phyloP scores from a whole-genome alignment of 2,797 vertebrate genomes.

The Nannoperca australis region DNA sequence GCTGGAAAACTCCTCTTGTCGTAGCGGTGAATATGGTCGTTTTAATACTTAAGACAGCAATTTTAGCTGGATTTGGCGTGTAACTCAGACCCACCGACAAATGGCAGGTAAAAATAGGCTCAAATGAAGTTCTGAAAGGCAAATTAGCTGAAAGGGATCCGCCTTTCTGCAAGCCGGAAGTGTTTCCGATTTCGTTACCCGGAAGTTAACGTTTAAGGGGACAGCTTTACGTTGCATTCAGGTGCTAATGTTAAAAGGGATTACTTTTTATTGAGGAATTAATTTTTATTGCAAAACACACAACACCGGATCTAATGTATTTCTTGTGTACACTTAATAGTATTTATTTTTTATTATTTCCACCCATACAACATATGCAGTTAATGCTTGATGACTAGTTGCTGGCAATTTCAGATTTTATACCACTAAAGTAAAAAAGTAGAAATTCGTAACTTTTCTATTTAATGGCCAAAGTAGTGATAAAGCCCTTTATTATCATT shows the following conservation, averaged over 20 bases:
- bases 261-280: too few relatives aligned
- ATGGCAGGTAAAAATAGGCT: conserved; percentile 23
- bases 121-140: conserved; percentile 74
- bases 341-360: neutral
- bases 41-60: neutral
- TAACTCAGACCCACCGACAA: neutral
- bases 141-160: conserved; percentile 76
- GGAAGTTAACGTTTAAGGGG: conserved; percentile 59
- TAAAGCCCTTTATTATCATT: neutral
- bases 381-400: neutral
- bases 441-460: conserved; percentile 5
- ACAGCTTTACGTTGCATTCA: conserved; percentile 4
- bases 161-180: conserved; percentile 76
- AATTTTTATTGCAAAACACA: neutral
- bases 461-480: neutral
- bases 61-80: neutral
- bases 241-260: neutral
- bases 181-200: conserved; percentile 66
- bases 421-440: neutral
- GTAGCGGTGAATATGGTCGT: neutral
- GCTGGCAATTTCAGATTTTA: too few relatives aligned
- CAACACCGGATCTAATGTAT: neutral
- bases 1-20: conserved; percentile 19
- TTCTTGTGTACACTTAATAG: fast-evolving
- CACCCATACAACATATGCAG: neutral